Conservation (phyloP, 2,797 vertebrate species). For the Sternarchorhynchus goeldii region DNA sequence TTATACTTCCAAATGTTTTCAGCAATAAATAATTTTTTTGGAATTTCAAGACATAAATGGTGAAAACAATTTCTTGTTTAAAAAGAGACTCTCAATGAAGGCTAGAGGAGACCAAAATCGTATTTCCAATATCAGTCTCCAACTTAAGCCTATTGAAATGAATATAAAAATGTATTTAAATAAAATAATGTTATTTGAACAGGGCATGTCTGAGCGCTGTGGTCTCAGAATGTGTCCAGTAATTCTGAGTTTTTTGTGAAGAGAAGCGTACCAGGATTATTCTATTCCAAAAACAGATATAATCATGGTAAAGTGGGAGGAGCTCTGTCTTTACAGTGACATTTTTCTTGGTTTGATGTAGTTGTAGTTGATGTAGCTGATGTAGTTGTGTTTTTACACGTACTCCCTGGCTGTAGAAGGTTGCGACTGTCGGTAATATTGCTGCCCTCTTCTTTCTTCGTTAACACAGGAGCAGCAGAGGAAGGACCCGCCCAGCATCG, state of each 20-base stretch:
- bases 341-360: slow-evolving; percentile 37
- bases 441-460: slow-evolving; percentile 82
- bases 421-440: slow-evolving; percentile 89
- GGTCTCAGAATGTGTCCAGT: slow-evolving; percentile 8
- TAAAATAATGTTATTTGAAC: neutral
- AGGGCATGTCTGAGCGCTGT: slow-evolving; percentile 3
- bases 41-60: too few species aligned
- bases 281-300: slow-evolving; percentile 31
- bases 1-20: too few species aligned
- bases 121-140: neutral
- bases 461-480: slow-evolving; percentile 93
- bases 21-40: too few species aligned
- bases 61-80: too few species aligned
- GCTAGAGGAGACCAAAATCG: too few species aligned
- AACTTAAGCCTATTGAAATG: neutral
- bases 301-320: slow-evolving; percentile 53
- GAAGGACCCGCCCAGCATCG: slow-evolving; percentile 88
- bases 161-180: slow-evolving; percentile 8
- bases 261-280: neutral
- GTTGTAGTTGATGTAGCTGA: neutral
- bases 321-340: slow-evolving; percentile 55
- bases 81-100: too few species aligned
- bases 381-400: slow-evolving; percentile 76
- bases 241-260: neutral
- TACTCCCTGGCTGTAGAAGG: slow-evolving; percentile 91